Base-by-base conservation (phyloP, 2,797 vertebrate species). In the Poeciliopsis gracilis region DNA sequence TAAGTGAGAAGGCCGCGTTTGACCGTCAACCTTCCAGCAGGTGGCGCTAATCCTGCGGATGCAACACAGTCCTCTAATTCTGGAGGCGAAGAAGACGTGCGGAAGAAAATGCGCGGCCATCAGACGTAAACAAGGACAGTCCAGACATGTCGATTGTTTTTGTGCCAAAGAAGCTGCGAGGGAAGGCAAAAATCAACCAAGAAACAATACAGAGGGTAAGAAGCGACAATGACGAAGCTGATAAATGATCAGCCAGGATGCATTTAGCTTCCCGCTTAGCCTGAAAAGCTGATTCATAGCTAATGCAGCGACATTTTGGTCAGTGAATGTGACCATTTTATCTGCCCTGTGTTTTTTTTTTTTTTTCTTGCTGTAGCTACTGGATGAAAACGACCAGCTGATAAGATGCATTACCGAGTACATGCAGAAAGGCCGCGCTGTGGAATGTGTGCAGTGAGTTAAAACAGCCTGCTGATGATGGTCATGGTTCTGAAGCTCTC, bases 331-430 rank as follows among this genome's bases (percentile, higher is more conserved):
- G 20, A 23, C 63, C 20, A 38, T 67, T 20, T 41, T 41, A 25
- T n/a, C n/a, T 63, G 6, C 2, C 16, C 10, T 57, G 20, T 2
- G 30, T 13, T 7, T 11, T 1, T 5, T 5, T 36, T 30, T 61
- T 4, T 41, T 9, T 0, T 4, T 41, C 2, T 0, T 71, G 41
- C 67, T 45, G 67, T 59, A 99, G 98, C 78, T 99, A 61, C 94
- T 99, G 82, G 97, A 99, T 75, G 98, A 99, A 91, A 99, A 99
- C 78, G 98, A 99, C 74, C 98, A 99, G 91, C 86, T 99, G 57
- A 95, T 99, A 45, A 91, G 96, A 74, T 99, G 97, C 84, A 98
- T 99, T 75, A 87, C 96, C 12, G 98, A 99, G 71, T 98, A 99
- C 91, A 97, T 97, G 96, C 97, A 96, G 93, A 98, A 97, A 88